These are phyloP conservation scores for Hybos culiciformis DNA, from an alignment of 2,888 invertebrate species.

Conservation along the genomic window DNA sequence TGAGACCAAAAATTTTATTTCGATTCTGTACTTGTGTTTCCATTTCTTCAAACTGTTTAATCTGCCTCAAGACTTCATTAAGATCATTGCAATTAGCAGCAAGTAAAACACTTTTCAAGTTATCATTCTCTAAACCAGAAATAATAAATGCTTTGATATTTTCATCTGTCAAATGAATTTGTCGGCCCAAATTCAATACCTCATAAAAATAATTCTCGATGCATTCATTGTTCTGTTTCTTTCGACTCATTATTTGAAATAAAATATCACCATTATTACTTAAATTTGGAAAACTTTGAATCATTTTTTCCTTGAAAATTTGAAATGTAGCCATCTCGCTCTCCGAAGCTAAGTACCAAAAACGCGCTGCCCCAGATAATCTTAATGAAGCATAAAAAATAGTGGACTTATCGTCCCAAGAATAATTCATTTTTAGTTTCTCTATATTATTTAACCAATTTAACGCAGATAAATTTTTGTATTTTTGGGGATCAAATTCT, in stretches of 20 bases:
- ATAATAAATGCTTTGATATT: background rate
- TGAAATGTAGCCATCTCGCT: background rate
- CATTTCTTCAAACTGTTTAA: constrained; percentile 2
- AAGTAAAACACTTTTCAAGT: background rate
- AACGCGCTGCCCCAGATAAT: background rate
- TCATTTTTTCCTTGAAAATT: background rate
- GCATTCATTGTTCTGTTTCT: background rate
- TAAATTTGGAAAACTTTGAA: background rate
- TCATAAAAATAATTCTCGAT: background rate
- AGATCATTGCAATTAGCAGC: background rate
- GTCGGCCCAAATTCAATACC: background rate
- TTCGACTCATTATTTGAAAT: background rate
- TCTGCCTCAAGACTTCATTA: background rate
- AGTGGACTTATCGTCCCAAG: background rate
- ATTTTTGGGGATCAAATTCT: background rate
- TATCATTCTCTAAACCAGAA: background rate
- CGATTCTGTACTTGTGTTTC: background rate
- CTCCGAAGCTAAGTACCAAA: background rate
- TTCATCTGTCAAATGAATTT: background rate
- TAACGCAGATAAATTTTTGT: background rate
- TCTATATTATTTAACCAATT: constrained; percentile 1
- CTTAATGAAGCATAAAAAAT: constrained; percentile 3
- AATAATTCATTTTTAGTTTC: background rate
- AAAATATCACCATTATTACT: background rate
- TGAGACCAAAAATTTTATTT: background rate